Base-by-base conservation (phyloP, 2,888 invertebrate genomes). In the Calliopum simillimum region DNA sequence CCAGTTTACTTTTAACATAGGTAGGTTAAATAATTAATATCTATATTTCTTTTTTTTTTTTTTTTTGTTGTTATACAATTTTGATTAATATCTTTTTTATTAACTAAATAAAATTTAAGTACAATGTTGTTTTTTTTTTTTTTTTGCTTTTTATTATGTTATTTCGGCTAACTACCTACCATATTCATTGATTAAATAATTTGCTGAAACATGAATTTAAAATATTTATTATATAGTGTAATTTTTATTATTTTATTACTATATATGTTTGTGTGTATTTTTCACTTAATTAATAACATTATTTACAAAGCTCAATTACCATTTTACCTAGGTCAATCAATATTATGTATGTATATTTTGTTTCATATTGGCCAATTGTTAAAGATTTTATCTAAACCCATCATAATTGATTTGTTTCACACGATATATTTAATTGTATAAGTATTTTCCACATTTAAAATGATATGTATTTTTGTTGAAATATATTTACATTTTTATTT, bases 401-500 rank as follows among this genome's bases (percentile, higher is more conserved):
- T 59, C n/a, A 44, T 23, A 13, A 5, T 66, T 4, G 6, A 25
- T 46, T 14, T 49, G 3, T 59, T 59, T 68, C n/a, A 41, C 21
- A 51, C 16, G 58, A 16, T 51, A 21, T 68, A 59, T 47, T 21
- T 59, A 41, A 13, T 51, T 70, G 25, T 58, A 44, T 55, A 62
- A 43, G 44, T 14, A 4, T 56, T 49, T 58, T 65, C 49, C 59
- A 49, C 23, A 16, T 44, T 64, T 23, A 25, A 62, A 33, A 59
- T 70, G 23, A 14, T 21, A 14, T 25, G 19, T 44, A 47, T 64
- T 21, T 69, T 64, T 71, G 58, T 19, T 71, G 70, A 62, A 43
- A 68, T 65, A 67, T 46, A 44, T 62, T 62, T 64, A 64, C 3
- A 61, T 70, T 71, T 69, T 65, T 70, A 71, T 53, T 69, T 64